A percentile compares a stretch with the other conserved stretches of the same genome.
Evolutionary conservation across 1,140 invertebrate genomes (phyloP).

Genomic region (Drosophila funebris): DNA sequence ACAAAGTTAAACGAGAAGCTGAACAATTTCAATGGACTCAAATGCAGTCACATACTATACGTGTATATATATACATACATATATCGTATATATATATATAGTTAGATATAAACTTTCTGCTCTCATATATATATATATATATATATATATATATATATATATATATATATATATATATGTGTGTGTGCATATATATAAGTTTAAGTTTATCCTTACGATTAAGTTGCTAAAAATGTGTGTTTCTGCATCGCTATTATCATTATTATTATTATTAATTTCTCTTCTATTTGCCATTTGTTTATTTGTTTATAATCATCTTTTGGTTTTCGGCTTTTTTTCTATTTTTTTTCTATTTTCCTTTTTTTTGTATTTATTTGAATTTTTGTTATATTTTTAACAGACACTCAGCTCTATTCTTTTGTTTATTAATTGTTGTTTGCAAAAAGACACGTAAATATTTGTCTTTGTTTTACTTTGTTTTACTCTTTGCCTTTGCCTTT

Average conservation of each 20-base stretch:
- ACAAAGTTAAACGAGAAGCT: slow-evolving; percentile 10
- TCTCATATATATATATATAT: background rate
- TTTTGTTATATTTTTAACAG: background rate
- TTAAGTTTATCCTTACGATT: slow-evolving; percentile 6
- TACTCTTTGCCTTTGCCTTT: background rate
- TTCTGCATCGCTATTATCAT: background rate
- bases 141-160: slow-evolving; percentile 8
- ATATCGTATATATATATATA: slow-evolving; percentile 21
- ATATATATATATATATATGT: background rate
- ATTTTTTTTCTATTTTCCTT: background rate
- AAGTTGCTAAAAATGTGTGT: slow-evolving; percentile 20
- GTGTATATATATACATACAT: slow-evolving; percentile 13
- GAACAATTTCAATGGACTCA: slow-evolving; percentile 22
- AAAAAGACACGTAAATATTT: too few species aligned
- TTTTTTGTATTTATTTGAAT: background rate
- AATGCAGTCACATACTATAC: slow-evolving; percentile 30
- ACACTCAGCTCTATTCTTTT: background rate
- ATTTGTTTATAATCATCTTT: slow-evolving; percentile 4
- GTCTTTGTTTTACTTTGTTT: background rate
- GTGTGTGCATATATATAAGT: slow-evolving; percentile 6
- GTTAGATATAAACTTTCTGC: background rate
- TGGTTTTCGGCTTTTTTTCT: background rate
- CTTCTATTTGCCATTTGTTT: background rate
- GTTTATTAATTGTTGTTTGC: slow-evolving; percentile 7
- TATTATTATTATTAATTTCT: background rate